Percentiles rank a stretch among this genome's conserved stretches.
Evolutionary conservation across 2,113 vertebrate genomes (phyloP).

Genomic region (Chlorodrepanis virens): DNA sequence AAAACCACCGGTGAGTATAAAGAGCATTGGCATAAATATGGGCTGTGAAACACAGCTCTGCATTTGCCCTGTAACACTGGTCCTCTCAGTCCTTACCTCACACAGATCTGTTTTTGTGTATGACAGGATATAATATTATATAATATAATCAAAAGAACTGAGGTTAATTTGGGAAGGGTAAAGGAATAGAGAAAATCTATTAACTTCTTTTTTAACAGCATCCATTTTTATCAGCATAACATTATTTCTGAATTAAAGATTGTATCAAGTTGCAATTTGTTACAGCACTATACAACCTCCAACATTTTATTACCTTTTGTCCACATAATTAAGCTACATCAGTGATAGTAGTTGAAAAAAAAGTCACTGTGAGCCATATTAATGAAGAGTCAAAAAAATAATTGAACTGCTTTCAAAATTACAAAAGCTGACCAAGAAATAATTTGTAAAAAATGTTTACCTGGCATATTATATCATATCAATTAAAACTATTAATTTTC

Average conservation of each 20-base stretch:
- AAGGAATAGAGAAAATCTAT: accelerated
- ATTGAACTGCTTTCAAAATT: background rate
- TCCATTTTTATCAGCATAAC: background rate
- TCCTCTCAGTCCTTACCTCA: background rate
- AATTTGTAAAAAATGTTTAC: background rate
- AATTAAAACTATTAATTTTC: background rate
- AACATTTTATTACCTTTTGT: background rate
- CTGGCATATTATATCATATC: background rate
- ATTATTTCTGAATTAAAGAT: background rate
- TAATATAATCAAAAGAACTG: background rate
- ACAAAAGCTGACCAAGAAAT: background rate
- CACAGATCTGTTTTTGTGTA: background rate
- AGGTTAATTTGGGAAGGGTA: background rate
- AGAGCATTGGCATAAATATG: background rate
- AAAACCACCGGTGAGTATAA: background rate
- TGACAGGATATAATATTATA: background rate
- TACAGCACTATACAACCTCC: background rate
- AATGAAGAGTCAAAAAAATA: background rate
- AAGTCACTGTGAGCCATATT: background rate
- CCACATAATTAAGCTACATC: background rate
- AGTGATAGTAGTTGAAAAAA: background rate
- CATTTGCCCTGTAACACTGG: background rate
- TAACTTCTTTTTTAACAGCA: background rate
- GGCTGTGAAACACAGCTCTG: background rate
- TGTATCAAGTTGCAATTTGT: background rate